A percentile compares a stretch with the other conserved stretches of the same genome.
Evolutionary conservation across 2,888 invertebrate genomes (phyloP).

Genomic region (Cataglyphis cursor): DNA sequence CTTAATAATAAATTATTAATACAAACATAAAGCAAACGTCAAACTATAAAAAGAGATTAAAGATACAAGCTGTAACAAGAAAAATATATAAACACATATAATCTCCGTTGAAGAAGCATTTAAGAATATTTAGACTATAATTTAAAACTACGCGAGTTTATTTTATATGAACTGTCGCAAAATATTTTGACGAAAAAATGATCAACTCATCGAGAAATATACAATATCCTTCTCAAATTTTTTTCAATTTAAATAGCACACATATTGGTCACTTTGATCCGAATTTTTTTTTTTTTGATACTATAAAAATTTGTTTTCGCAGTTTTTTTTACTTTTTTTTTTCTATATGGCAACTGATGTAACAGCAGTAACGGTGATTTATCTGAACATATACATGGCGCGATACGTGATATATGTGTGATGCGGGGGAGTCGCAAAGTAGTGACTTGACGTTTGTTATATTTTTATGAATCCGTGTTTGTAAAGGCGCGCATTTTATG

Average conservation of each 20-base stretch:
- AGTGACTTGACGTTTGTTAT: neutral
- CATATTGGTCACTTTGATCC: neutral
- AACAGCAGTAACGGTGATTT: constrained; percentile 2
- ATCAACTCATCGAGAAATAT: neutral
- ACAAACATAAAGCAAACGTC: neutral
- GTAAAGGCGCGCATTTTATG: constrained; percentile 12
- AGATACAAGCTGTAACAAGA: neutral
- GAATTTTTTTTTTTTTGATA: neutral
- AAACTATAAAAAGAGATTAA: neutral
- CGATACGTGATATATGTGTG: neutral
- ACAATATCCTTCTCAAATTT: neutral
- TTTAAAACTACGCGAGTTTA: neutral
- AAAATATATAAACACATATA: constrained; percentile 11
- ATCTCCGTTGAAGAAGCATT: neutral
- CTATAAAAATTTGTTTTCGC: neutral
- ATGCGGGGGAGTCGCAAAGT: neutral
- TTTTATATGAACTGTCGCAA: no score
- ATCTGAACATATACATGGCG: neutral
- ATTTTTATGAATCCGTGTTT: constrained; percentile 8
- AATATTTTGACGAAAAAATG: neutral
- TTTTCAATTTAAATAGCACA: neutral
- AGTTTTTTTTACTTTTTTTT: neutral
- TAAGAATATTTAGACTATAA: neutral
- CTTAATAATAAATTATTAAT: neutral
- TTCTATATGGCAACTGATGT: neutral